Evolutionary conservation across 2,888 invertebrate species (phyloP).

Genomic region (Melanostoma mellinum): DNA sequence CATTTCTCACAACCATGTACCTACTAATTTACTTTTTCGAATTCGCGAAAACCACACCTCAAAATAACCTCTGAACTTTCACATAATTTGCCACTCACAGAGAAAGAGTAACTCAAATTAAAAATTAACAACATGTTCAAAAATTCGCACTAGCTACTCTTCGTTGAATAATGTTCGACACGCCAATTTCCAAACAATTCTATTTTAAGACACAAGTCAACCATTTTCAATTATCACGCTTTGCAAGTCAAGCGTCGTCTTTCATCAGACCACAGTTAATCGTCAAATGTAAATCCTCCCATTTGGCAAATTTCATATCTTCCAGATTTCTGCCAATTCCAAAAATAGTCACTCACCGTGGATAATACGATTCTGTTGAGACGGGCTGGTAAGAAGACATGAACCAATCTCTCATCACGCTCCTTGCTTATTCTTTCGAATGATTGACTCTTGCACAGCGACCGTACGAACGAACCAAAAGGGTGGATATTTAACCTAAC

Average conservation of each 20-base stretch:
- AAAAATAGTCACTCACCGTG: constrained; percentile 54
- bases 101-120: no score
- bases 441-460: constrained; percentile 44
- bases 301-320: constrained; percentile 21
- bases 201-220: constrained; percentile 14
- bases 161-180: no score
- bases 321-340: constrained; percentile 19
- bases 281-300: constrained; percentile 36
- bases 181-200: constrained; percentile 1
- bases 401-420: constrained; percentile 26
- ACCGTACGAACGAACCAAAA: constrained; percentile 1
- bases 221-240: constrained; percentile 20
- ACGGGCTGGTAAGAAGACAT: constrained; percentile 9
- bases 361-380: not conserved
- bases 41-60: no score
- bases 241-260: constrained; percentile 29
- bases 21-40: no score
- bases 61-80: no score
- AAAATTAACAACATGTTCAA: no score
- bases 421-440: constrained; percentile 28
- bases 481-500: constrained; percentile 33
- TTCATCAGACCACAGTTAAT: constrained; percentile 50
- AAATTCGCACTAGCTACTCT: no score
- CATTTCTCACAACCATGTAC: no score
- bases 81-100: no score